Base-by-base conservation (phyloP, 1,140 invertebrate genomes). In the Diachasma alloeum region DNA sequence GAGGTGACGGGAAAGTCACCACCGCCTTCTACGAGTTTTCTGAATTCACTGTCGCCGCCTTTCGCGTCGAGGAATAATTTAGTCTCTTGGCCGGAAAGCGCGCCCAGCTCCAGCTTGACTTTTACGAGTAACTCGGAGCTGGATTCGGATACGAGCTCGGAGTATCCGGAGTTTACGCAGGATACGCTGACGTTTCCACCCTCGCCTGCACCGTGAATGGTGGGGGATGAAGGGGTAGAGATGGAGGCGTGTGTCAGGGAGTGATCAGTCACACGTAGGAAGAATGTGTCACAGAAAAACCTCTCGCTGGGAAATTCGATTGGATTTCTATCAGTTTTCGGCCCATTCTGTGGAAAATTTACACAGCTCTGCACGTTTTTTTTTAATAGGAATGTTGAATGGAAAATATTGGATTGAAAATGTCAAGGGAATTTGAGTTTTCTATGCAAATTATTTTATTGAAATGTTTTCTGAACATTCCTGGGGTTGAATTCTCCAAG, bases 61-160 rank as follows among this genome's bases (percentile, higher is more conserved):
- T 89, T 90, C 19, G 87, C 86, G 0, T 87, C 88, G 22, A 81
- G 85, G 19, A 87, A 87, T 31, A 89, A 89, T 48, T 26, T 88
- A 4, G 74, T 87, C 0, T 87, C 87, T 10, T 89, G 89, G 88
- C 87, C 87, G 0, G 88, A 90, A 66, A 89, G 88, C 56, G 88
- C 87, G 0, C 87, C 88, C 0, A 89, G 87, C 63, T 89, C 88
- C 3, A 87, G 88, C 74, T 46, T 89, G 5, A 90, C 88, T 0
- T 90, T 90, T n/a, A 90, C 89, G 0, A 89, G 87, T 44, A 89
- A 88, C 42, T 87, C 88, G 0, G 89, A 89, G 37, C 67, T 89
- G 0, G 89, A 91, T 69, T 89, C 87, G 0, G 88, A 90, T 42
- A 88, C 87, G 0, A 90, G 88, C 48, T 87, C 87, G 0, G 90